Evolutionary conservation across 2,797 vertebrate genomes (phyloP), one percentile per base, ranked within the genome.

Genomic region (Eulemur mongoz): DNA sequence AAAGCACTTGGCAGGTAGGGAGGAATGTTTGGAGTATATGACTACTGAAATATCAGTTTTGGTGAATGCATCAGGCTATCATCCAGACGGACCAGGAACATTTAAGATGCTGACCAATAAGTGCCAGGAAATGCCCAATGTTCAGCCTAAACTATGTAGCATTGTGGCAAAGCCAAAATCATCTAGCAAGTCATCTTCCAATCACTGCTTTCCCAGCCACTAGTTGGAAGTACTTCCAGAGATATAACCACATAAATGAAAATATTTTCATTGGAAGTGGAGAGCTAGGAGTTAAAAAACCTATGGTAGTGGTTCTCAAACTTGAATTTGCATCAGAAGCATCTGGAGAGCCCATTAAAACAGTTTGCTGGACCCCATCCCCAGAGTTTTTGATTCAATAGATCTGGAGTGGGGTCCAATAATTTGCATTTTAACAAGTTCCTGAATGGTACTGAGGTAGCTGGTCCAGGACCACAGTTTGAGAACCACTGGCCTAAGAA

Each of bases 341-440:
- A 91, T 25, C 38, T 30, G 12, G 45, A 94, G 22, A 20, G 30
- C 23, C 94, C n/a, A 18, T 61, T 87, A 89, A 95, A 92, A 57
- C 65, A 87, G 75, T 67, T 92, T 87, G 25, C 48, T 96, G 63
- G 30, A 86, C 15, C 52, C 65, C 52, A 88, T 76, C 23, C 23
- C 48, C 59, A 85, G 61, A 79, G 32, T 93, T 93, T 87, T 65
- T 89, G 52, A 89, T 78, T 73, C 48, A 85, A 23, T n/a, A 83
- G 57, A 48, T 76, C 35, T 73, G 20, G 43, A 14, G 22, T 30
- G 17, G n/a, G 5, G 25, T 65, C 59, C 17, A 81, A 54, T 45
- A 38, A 83, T 86, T 82, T 73, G 27, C 69, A 87, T 79, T 94
- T 94, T 83, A 87, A 76, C 54, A 87, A 87, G 69, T 95, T 89